These are phyloP conservation scores for Thunnus albacares DNA, from an alignment of 2,797 vertebrate species.

Conservation along the genomic window DNA sequence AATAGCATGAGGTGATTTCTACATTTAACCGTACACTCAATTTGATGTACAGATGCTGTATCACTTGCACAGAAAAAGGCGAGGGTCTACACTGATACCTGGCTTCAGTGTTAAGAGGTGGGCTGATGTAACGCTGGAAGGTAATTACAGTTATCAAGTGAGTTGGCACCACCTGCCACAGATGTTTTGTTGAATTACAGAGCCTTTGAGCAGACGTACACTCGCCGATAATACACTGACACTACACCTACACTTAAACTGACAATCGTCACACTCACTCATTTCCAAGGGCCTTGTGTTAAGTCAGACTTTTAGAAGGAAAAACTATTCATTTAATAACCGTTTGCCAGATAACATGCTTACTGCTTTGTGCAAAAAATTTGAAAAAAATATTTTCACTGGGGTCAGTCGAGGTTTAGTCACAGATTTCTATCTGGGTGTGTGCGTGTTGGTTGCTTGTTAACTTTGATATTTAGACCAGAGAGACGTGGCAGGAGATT, in stretches of 20 bases:
- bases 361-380: constrained; percentile 30
- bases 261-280: constrained; percentile 14
- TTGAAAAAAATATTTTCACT: constrained; percentile 6
- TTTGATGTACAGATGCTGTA: constrained; percentile 21
- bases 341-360: constrained; percentile 30
- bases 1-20: constrained; percentile 22
- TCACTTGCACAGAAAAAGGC: constrained; percentile 30
- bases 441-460: constrained; percentile 55
- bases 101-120: constrained; percentile 14
- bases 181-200: constrained; percentile 56
- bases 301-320: constrained; percentile 9
- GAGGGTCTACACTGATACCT: constrained; percentile 14
- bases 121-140: constrained; percentile 39
- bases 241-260: constrained; percentile 28
- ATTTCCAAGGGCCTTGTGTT: neutral
- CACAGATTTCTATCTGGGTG: constrained; percentile 43
- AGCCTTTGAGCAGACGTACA: constrained; percentile 24
- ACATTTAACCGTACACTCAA: constrained; percentile 5
- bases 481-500: constrained; percentile 57
- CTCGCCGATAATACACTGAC: constrained; percentile 2
- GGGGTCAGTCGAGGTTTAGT: constrained; percentile 43
- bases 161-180: constrained; percentile 39
- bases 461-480: constrained; percentile 66
- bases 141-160: constrained; percentile 56
- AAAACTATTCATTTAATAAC: constrained; percentile 30